Conservation (phyloP, 2,888 invertebrate species). For the Cinara cedri region DNA sequence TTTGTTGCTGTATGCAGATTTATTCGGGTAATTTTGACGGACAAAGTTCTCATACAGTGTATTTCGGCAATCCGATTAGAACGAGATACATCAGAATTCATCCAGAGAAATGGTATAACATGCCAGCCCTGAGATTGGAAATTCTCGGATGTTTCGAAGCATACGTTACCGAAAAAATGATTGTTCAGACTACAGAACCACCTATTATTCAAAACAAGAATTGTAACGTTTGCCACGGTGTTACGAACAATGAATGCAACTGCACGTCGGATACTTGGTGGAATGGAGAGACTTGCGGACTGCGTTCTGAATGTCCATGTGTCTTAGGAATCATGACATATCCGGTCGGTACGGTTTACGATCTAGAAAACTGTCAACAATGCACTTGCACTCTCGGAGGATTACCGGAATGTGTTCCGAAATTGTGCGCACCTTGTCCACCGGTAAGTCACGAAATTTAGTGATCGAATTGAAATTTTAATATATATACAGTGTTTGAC, state of each 20-base stretch:
- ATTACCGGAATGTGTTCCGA: slow-evolving; percentile 68
- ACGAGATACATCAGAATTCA: slow-evolving; percentile 75
- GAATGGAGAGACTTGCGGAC: slow-evolving; percentile 77
- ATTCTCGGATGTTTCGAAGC: slow-evolving; percentile 79
- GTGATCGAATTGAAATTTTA: not conserved
- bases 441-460: slow-evolving; percentile 33
- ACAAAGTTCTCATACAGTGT: slow-evolving; percentile 68
- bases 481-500: too few relatives aligned
- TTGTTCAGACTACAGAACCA: slow-evolving; percentile 52
- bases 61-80: slow-evolving; percentile 75
- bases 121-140: slow-evolving; percentile 77
- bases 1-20: slow-evolving; percentile 62
- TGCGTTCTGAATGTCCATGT: slow-evolving; percentile 79
- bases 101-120: slow-evolving; percentile 75
- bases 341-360: slow-evolving; percentile 72
- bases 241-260: slow-evolving; percentile 59
- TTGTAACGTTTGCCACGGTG: slow-evolving; percentile 62
- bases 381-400: slow-evolving; percentile 82
- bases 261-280: slow-evolving; percentile 70
- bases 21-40: slow-evolving; percentile 79
- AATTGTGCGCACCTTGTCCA: slow-evolving; percentile 49
- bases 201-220: slow-evolving; percentile 53
- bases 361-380: slow-evolving; percentile 76
- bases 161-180: slow-evolving; percentile 65
- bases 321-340: slow-evolving; percentile 72